These are phyloP conservation scores for Sitophilus oryzae DNA, from an alignment of 1,140 invertebrate genomes.

Conservation along the genomic window DNA sequence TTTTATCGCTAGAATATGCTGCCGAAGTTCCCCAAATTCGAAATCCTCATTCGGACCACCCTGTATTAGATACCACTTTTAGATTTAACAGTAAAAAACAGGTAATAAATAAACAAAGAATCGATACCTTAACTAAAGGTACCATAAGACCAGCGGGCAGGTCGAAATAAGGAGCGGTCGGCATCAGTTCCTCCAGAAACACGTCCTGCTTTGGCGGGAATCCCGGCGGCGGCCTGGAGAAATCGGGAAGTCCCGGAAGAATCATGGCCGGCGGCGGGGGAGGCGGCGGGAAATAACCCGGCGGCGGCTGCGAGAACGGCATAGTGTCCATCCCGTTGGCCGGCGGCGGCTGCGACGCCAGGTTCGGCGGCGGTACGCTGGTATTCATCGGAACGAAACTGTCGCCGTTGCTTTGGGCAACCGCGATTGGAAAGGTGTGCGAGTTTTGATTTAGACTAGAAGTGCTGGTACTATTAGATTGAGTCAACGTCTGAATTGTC, in stretches of 20 bases:
- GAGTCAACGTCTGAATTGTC: slow-evolving; percentile 33
- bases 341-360: slow-evolving; percentile 24
- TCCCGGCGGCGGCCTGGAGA: slow-evolving; percentile 63
- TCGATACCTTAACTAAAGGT: slow-evolving; percentile 78
- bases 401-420: slow-evolving; percentile 8
- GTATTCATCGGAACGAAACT: slow-evolving; percentile 7
- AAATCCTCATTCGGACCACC: too few relatives aligned
- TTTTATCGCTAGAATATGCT: too few relatives aligned
- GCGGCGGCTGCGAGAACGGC: slow-evolving; percentile 53
- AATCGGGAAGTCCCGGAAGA: slow-evolving; percentile 71
- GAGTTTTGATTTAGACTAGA: slow-evolving; percentile 24
- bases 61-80: too few relatives aligned
- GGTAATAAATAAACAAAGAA: neutral
- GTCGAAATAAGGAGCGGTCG: slow-evolving; percentile 92
- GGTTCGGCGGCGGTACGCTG: slow-evolving; percentile 20
- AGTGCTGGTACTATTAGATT: slow-evolving; percentile 22
- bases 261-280: slow-evolving; percentile 61
- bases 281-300: slow-evolving; percentile 50
- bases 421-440: slow-evolving; percentile 15
- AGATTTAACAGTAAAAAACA: neutral
- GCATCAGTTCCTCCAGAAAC: slow-evolving; percentile 67
- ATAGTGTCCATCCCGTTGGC: slow-evolving; percentile 31
- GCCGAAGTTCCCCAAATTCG: too few relatives aligned
- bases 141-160: slow-evolving; percentile 94
- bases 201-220: slow-evolving; percentile 55